Base-by-base conservation (phyloP, 2,888 invertebrate species). In the Heteromyza rotundicornis region DNA sequence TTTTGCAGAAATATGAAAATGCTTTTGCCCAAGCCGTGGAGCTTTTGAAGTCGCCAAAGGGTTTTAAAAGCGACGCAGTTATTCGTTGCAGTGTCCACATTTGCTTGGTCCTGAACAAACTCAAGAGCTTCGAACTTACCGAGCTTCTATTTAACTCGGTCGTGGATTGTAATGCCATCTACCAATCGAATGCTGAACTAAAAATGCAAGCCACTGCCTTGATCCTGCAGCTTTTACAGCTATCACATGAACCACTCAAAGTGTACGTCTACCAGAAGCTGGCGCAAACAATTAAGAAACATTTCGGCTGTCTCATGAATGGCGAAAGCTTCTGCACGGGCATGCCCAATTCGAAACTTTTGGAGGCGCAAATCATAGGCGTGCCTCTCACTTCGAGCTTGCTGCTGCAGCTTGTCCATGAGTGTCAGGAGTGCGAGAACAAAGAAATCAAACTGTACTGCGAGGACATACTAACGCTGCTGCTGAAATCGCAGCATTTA, bases 271-370 rank as follows among this genome's bases (percentile, higher is more conserved):
- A 79, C 60, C 68, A 70, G 2, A 68, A 72, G 53, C 60, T 79
- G 1, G 66, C 68, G 7, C 68, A 67, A 2, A 68, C 71, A 1
- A 70, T 79, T 50, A 75, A 79, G 24, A 63, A 64, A 0, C 79
- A 75, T 52, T 80, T 82, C 52, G 79, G 77, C 20, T 68, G 70
- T 5, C 62, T 82, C 16, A 71, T 82, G 69, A 74, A 78, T 64
- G 75, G 76, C 3, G 73, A 75, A 19, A 67, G 60, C 22, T 76
- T 72, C 17, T 47, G 68, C 7, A 14, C 62, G 0, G 77, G 76
- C 7, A 68, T 70, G 47, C 70, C 55, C 14, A 76, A 76, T 19
- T 10, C 59, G 0, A 67, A 73, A 14, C 62, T 78, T 8, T 60
- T 67, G 2, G 66, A 67, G 0, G 59, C 71, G 0, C 71, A 72